phyloP scores from a whole-genome alignment of 2,888 invertebrate genomes.

The Mystacides longicornis region DNA sequence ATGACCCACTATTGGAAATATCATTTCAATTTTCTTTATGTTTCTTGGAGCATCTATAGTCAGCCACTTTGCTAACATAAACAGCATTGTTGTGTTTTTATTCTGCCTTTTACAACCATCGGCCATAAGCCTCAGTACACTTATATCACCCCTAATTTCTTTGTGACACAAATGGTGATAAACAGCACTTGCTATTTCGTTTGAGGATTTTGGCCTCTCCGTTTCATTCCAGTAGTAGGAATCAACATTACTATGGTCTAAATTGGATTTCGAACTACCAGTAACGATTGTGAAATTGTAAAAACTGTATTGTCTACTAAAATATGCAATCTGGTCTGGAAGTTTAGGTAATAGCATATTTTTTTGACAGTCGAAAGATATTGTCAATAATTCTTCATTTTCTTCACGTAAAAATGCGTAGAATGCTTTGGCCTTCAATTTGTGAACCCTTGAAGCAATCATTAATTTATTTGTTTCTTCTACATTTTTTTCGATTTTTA shows the following conservation, averaged over 20 bases:
- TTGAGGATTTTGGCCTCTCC: neutral
- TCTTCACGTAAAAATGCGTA: neutral
- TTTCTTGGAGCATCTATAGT: too few relatives aligned
- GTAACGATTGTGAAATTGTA: neutral
- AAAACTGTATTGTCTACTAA: neutral
- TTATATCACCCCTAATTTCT: too few relatives aligned
- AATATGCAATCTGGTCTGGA: conserved; percentile 4
- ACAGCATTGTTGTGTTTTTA: too few relatives aligned
- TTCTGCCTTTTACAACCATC: too few relatives aligned
- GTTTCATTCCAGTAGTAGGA: neutral
- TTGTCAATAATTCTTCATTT: neutral
- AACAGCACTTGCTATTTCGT: neutral
- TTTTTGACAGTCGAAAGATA: conserved; percentile 7
- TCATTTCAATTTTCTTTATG: too few relatives aligned
- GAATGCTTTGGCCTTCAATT: neutral
- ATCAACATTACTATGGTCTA: neutral
- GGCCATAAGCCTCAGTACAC: too few relatives aligned
- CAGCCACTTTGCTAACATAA: too few relatives aligned
- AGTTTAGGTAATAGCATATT: conserved; percentile 7
- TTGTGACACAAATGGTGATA: neutral
- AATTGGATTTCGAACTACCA: neutral
- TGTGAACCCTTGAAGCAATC: neutral
- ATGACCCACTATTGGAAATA: too few relatives aligned
- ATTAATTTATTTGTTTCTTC: too few relatives aligned
- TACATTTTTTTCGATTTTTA: too few relatives aligned